A percentile compares a stretch with the other conserved stretches of the same genome.
phyloP scores from a whole-genome alignment of 2,113 vertebrate genomes.

The Hiodon alosoides region DNA sequence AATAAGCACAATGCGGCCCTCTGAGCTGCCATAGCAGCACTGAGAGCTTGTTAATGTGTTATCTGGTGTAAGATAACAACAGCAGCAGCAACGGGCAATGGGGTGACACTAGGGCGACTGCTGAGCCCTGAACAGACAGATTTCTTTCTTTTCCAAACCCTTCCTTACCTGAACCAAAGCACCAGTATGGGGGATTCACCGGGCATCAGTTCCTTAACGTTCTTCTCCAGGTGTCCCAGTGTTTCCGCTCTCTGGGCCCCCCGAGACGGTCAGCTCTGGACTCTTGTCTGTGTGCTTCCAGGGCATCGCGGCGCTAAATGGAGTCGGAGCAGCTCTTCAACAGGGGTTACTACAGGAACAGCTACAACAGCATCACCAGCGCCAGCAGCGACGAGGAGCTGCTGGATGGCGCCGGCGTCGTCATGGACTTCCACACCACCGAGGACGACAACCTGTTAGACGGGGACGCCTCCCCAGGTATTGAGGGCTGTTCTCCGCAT shows the following conservation, averaged over 20 bases:
- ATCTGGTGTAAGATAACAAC: no score
- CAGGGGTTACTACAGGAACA: conserved; percentile 92
- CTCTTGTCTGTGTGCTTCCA: conserved; percentile 38
- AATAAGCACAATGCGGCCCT: background rate
- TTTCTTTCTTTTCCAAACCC: no score
- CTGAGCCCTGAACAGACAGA: no score
- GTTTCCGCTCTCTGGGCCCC: background rate
- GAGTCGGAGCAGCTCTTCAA: conserved; percentile 98
- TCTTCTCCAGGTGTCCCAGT: background rate
- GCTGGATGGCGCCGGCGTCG: conserved; percentile 87
- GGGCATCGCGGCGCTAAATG: conserved; percentile 86
- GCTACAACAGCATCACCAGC: conserved; percentile 97
- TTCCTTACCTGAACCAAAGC: no score
- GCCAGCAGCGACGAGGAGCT: conserved; percentile 98
- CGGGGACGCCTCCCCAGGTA: conserved; percentile 88
- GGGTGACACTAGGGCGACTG: no score
- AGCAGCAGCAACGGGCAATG: no score
- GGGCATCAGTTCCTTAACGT: background rate
- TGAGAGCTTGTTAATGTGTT: background rate
- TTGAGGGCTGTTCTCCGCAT: conserved; percentile 1
- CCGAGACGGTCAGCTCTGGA: background rate
- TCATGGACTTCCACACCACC: conserved; percentile 98
- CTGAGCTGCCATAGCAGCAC: background rate
- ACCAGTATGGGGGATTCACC: no score
- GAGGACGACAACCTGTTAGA: conserved; percentile 97